Evolutionary conservation across 2,797 vertebrate genomes (phyloP).

Genomic region (Uromys caudimaculatus): DNA sequence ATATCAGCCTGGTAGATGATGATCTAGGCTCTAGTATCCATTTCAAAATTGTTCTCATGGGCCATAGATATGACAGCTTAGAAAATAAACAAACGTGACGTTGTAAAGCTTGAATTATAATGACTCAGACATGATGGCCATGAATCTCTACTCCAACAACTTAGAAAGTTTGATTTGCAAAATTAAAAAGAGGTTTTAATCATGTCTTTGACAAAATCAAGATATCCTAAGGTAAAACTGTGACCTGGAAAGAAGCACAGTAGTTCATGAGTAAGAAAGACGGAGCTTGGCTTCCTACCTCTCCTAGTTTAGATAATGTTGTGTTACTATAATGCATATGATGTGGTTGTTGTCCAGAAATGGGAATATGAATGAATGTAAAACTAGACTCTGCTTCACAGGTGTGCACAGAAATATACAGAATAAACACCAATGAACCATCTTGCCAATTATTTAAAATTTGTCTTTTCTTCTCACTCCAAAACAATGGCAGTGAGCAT

Average conservation of each 20-base stretch:
- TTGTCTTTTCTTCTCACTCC: constrained; percentile 13
- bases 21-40: background rate
- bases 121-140: background rate
- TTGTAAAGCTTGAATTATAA: background rate
- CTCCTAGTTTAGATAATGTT: background rate
- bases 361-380: background rate
- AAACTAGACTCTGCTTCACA: background rate
- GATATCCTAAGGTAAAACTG: background rate
- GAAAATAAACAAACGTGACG: background rate
- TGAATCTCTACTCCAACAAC: background rate
- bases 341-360: background rate
- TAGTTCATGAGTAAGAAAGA: background rate
- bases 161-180: constrained; percentile 43
- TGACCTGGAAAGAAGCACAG: background rate
- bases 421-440: background rate
- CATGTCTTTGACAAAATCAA: background rate
- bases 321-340: background rate
- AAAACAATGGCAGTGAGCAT: background rate
- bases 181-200: background rate
- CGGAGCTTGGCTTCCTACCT: background rate
- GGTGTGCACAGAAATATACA: background rate
- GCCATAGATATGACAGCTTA: background rate
- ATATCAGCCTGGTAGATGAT: background rate
- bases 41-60: background rate
- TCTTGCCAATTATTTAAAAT: constrained; percentile 43